Evolutionary conservation across 2,888 invertebrate genomes (phyloP).

Genomic region (Sinodicranocentrus sp.): DNA sequence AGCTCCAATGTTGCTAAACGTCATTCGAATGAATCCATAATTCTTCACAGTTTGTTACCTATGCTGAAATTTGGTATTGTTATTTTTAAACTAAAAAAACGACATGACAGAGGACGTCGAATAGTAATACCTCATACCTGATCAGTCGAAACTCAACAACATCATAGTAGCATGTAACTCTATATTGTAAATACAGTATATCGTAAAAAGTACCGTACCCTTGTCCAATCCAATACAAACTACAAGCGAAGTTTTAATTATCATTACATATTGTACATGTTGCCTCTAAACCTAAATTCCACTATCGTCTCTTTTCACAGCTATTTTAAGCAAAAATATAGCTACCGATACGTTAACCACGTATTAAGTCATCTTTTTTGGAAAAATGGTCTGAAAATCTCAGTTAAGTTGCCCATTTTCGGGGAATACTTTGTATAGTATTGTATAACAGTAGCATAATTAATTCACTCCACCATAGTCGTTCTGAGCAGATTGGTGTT

Average conservation of each 20-base stretch:
- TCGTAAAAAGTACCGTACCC: conserved; percentile 68
- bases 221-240: conserved; percentile 65
- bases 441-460: conserved; percentile 23
- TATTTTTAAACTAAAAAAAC: conserved; percentile 11
- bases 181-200: conserved; percentile 62
- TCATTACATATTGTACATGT: conserved; percentile 68
- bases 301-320: conserved; percentile 36
- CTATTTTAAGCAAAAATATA: conserved; percentile 49
- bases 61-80: too few relatives aligned
- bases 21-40: conserved; percentile 6
- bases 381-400: conserved; percentile 57
- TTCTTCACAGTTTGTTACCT: conserved; percentile 28
- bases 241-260: conserved; percentile 51
- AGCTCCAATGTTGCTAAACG: conserved; percentile 36
- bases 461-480: conserved; percentile 19
- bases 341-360: conserved; percentile 47
- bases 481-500: conserved; percentile 38
- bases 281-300: conserved; percentile 8
- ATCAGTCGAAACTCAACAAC: conserved; percentile 54
- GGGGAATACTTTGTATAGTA: conserved; percentile 40
- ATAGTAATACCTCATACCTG: conserved; percentile 29
- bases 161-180: conserved; percentile 39
- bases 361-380: conserved; percentile 38
- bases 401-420: conserved; percentile 42
- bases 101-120: conserved; percentile 28